Conservation (phyloP, 2,888 invertebrate genomes). For the Andrena minutula region DNA sequence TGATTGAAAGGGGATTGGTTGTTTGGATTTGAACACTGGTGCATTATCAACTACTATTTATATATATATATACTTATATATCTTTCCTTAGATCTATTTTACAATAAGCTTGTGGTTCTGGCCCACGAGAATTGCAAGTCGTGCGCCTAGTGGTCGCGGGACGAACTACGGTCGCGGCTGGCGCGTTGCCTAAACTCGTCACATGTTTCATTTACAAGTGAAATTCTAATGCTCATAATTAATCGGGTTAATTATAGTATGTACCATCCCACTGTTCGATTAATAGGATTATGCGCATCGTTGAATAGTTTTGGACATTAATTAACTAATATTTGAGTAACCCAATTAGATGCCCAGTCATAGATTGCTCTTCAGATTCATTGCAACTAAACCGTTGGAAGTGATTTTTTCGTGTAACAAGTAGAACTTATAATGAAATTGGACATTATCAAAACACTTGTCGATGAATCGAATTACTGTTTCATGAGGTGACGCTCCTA, state of each 20-base stretch:
- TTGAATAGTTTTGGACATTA: slow-evolving; percentile 26
- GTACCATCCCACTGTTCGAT: not conserved
- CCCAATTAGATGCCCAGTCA: slow-evolving; percentile 1
- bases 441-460: not conserved
- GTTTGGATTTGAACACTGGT: too few species aligned
- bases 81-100: too few species aligned
- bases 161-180: too few species aligned
- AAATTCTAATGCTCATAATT: slow-evolving; percentile 10
- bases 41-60: too few species aligned
- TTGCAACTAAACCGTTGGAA: not conserved
- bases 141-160: too few species aligned
- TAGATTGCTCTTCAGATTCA: not conserved
- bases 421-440: not conserved
- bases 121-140: too few species aligned
- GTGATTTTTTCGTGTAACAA: not conserved
- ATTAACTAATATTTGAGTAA: slow-evolving; percentile 31
- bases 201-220: not conserved
- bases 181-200: too few species aligned
- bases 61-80: too few species aligned
- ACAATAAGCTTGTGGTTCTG: too few species aligned
- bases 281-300: slow-evolving; percentile 1
- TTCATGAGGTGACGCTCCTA: not conserved
- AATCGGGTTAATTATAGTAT: slow-evolving; percentile 18
- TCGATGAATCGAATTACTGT: not conserved
- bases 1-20: too few species aligned